These are phyloP conservation scores for Anisognathus igniventris DNA, from an alignment of 2,797 vertebrate genomes.

Conservation along the genomic window DNA sequence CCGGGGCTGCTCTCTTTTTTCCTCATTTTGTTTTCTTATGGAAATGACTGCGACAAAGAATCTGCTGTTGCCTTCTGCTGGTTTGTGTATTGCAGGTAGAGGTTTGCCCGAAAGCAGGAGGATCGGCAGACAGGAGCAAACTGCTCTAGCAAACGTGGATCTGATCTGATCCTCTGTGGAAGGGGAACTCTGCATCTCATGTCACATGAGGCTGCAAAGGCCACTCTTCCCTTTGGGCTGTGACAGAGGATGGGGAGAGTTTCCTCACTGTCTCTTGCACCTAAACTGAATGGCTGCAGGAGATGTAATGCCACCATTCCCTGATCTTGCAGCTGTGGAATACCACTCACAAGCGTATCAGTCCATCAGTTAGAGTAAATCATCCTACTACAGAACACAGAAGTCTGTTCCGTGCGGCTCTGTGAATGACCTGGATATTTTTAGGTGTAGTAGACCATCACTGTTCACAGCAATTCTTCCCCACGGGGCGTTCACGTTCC, in stretches of 20 bases:
- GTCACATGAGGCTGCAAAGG: not conserved
- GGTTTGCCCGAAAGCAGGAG: not conserved
- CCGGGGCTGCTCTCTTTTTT: not conserved
- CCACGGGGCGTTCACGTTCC: fast-evolving
- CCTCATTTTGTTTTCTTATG: conserved; percentile 32
- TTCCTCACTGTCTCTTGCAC: not conserved
- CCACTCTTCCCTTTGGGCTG: not conserved
- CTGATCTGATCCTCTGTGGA: not conserved
- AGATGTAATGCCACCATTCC: fast-evolving
- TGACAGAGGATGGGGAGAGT: not conserved
- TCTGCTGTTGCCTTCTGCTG: not conserved
- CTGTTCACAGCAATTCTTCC: not conserved
- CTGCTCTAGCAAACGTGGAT: not conserved
- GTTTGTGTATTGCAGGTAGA: not conserved
- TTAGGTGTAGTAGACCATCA: not conserved
- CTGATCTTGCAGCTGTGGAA: not conserved
- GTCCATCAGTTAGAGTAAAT: not conserved
- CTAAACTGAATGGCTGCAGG: not conserved
- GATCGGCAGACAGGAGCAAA: not conserved
- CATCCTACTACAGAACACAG: not conserved
- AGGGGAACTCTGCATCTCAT: not conserved
- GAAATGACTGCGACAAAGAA: not conserved
- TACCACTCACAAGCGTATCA: not conserved
- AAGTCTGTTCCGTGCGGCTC: not conserved
- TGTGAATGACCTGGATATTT: not conserved